Conservation (phyloP, 2,113 vertebrate genomes). For the Chauna torquata region DNA sequence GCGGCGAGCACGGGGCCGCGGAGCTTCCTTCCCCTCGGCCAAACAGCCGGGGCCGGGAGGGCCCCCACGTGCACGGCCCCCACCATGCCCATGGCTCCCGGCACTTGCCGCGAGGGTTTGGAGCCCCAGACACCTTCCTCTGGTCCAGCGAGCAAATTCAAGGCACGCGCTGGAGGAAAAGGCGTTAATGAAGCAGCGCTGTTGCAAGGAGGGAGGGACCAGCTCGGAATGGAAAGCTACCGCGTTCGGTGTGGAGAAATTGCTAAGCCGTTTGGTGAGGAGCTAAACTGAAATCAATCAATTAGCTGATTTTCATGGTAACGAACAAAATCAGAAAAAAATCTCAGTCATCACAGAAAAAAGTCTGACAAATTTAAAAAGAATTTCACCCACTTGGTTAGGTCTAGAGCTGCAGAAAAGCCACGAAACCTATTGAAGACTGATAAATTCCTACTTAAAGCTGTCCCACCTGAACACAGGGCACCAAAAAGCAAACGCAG, state of each 20-base stretch:
- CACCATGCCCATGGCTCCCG: too few species aligned
- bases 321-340: accelerated
- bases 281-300: neutral
- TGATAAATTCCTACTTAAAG: neutral
- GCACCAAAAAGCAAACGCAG: neutral
- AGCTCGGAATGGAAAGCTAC: neutral
- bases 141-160: neutral
- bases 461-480: neutral
- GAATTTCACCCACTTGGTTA: neutral
- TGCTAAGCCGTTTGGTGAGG: neutral
- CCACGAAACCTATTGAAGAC: accelerated
- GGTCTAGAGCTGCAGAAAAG: neutral
- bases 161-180: neutral
- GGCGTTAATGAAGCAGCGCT: accelerated
- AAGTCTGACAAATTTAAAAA: neutral
- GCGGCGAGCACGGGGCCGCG: too few species aligned
- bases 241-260: accelerated
- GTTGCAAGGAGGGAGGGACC: neutral
- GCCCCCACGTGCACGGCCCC: too few species aligned
- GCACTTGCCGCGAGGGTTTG: too few species aligned
- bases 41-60: too few species aligned
- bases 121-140: too few species aligned
- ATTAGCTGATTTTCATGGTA: accelerated
- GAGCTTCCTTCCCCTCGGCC: too few species aligned
- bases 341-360: accelerated